Conservation (phyloP, 2,113 vertebrate genomes). For the Fregata magnificens region DNA sequence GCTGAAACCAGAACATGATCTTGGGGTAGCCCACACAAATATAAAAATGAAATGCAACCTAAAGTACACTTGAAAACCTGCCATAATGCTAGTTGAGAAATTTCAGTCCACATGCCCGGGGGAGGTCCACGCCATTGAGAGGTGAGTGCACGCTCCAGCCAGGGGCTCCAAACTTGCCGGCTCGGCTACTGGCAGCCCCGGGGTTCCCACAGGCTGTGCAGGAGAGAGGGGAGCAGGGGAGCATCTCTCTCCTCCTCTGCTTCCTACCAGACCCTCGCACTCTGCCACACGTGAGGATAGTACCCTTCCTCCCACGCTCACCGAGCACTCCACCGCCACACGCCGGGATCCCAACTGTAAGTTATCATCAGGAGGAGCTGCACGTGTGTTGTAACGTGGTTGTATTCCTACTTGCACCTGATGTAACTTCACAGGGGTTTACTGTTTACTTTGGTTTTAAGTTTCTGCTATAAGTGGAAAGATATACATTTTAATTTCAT, state of each 20-base stretch:
- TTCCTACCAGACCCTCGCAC: not conserved
- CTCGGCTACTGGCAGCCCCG: not conserved
- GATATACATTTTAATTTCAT: not conserved
- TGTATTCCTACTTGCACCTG: not conserved
- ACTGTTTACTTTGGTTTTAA: not conserved
- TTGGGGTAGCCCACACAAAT: too few species aligned
- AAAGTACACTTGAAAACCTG: not conserved
- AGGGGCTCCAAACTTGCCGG: too few species aligned
- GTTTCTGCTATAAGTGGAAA: not conserved
- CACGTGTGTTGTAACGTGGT: rapidly evolving
- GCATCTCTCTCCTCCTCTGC: not conserved
- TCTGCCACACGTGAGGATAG: rapidly evolving
- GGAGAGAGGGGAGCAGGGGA: not conserved
- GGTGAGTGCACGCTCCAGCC: not conserved
- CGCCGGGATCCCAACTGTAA: not conserved
- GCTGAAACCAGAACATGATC: not conserved
- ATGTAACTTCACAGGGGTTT: not conserved
- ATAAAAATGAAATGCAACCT: not conserved
- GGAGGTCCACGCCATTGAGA: not conserved
- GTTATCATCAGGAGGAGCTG: not conserved
- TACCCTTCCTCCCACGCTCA: not conserved
- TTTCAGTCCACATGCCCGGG: not conserved
- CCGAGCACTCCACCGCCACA: rapidly evolving
- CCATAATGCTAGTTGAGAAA: not conserved
- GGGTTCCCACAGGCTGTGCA: not conserved